phyloP scores from a whole-genome alignment of 2,797 vertebrate species.

The Selene dorsalis region DNA sequence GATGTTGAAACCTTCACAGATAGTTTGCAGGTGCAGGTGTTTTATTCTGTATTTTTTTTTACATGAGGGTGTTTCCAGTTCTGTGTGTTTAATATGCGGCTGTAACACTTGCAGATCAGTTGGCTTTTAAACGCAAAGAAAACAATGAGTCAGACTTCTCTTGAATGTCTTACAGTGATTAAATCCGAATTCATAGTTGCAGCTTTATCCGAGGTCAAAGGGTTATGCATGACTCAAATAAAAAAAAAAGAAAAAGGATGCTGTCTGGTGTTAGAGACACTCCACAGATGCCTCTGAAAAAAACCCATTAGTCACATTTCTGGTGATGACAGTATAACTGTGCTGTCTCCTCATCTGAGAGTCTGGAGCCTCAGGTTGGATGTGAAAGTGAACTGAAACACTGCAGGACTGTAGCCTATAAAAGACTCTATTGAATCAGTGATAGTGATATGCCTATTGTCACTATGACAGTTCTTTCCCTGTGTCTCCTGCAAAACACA shows the following conservation, averaged over 20 bases:
- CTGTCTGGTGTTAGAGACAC: constrained; percentile 23
- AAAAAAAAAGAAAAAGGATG: constrained; percentile 38
- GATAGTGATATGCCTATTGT: constrained; percentile 13
- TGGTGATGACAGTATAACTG: constrained; percentile 4
- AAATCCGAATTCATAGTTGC: constrained; percentile 26
- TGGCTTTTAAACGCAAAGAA: constrained; percentile 1
- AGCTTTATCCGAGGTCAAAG: constrained; percentile 47
- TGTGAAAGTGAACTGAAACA: constrained; percentile 18
- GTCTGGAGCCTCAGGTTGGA: constrained; percentile 20
- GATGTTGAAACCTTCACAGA: neutral
- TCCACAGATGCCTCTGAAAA: constrained; percentile 32
- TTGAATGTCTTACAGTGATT: constrained; percentile 11
- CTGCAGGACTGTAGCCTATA: constrained; percentile 20
- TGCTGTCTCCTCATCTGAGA: constrained; percentile 8
- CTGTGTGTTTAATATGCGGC: neutral
- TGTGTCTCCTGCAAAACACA: constrained; percentile 21
- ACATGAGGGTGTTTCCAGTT: neutral
- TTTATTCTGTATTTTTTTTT: neutral
- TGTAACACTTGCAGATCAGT: neutral
- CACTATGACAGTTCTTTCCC: neutral
- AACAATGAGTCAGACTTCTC: constrained; percentile 28
- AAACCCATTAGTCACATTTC: constrained; percentile 19
- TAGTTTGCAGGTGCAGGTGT: neutral
- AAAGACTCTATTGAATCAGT: constrained; percentile 44
- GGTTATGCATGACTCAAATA: constrained; percentile 40